These are phyloP conservation scores for Drosophila affinis DNA, from an alignment of 2,888 invertebrate species.

Conservation along the genomic window DNA sequence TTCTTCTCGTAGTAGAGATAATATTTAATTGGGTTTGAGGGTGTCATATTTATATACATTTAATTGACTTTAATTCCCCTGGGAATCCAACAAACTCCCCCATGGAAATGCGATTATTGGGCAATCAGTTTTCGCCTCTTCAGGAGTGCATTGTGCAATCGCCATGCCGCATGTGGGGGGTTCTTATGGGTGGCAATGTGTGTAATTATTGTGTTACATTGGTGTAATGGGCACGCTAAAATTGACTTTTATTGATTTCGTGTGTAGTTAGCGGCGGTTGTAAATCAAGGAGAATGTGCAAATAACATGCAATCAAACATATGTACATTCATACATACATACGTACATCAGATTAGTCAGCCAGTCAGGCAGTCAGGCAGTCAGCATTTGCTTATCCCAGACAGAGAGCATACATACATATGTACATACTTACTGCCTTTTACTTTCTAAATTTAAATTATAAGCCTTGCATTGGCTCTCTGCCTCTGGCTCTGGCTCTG, in stretches of 20 bases:
- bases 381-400: slow-evolving; percentile 24
- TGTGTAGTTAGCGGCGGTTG: slow-evolving; percentile 50
- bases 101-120: slow-evolving; percentile 3
- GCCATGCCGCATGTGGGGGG: slow-evolving; percentile 15
- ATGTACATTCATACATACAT: slow-evolving; percentile 12
- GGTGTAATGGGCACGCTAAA: slow-evolving; percentile 44
- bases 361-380: background rate
- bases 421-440: slow-evolving; percentile 43
- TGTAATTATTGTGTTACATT: slow-evolving; percentile 45
- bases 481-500: no score
- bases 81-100: slow-evolving; percentile 19
- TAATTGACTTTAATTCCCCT: background rate
- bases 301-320: slow-evolving; percentile 53
- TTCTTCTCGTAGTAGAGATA: no score
- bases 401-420: slow-evolving; percentile 7
- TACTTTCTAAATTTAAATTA: slow-evolving; percentile 77
- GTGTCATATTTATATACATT: background rate
- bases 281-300: slow-evolving; percentile 67
- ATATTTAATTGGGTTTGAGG: no score
- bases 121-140: slow-evolving; percentile 7
- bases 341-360: slow-evolving; percentile 30
- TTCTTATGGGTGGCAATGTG: slow-evolving; percentile 16
- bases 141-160: slow-evolving; percentile 37
- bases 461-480: slow-evolving; percentile 44
- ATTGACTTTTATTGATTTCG: slow-evolving; percentile 58